Evolutionary conservation across 2,113 vertebrate species (phyloP).

Genomic region (Sardina pilchardus): DNA sequence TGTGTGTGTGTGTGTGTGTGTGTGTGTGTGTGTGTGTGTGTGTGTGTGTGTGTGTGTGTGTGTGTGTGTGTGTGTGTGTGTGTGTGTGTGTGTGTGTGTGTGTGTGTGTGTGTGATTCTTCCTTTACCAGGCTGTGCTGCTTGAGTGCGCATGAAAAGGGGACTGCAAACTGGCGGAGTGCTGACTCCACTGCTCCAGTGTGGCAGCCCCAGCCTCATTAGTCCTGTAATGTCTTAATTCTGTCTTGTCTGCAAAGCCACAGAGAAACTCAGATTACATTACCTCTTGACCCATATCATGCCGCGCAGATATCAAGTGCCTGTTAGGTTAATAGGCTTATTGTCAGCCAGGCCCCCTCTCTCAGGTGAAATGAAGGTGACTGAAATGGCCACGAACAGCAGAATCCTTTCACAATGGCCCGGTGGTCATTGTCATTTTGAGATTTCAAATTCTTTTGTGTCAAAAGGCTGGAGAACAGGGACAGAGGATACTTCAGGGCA

Average conservation of each 20-base stretch:
- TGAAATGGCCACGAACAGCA: neutral
- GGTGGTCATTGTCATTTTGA: neutral
- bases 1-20: neutral
- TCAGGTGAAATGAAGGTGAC: neutral
- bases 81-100: neutral
- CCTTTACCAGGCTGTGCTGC: neutral
- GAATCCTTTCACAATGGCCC: neutral
- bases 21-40: neutral
- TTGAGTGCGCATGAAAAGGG: neutral
- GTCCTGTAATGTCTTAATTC: conserved; percentile 37
- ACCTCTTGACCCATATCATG: conserved; percentile 35
- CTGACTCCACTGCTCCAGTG: conserved; percentile 30
- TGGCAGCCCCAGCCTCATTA: conserved; percentile 36
- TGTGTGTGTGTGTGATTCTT: neutral
- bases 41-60: neutral
- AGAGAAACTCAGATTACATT: conserved; percentile 26
- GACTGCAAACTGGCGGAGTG: conserved; percentile 25
- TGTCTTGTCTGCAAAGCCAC: conserved; percentile 21
- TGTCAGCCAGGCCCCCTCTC: conserved; percentile 19
- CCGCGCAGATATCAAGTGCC: conserved; percentile 8
- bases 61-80: neutral
- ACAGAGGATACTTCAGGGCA: neutral
- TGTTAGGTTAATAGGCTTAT: conserved; percentile 38
- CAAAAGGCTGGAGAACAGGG: neutral
- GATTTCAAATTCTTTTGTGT: neutral